Conservation (phyloP, 2,797 vertebrate species). For the Eremophila alpestris region DNA sequence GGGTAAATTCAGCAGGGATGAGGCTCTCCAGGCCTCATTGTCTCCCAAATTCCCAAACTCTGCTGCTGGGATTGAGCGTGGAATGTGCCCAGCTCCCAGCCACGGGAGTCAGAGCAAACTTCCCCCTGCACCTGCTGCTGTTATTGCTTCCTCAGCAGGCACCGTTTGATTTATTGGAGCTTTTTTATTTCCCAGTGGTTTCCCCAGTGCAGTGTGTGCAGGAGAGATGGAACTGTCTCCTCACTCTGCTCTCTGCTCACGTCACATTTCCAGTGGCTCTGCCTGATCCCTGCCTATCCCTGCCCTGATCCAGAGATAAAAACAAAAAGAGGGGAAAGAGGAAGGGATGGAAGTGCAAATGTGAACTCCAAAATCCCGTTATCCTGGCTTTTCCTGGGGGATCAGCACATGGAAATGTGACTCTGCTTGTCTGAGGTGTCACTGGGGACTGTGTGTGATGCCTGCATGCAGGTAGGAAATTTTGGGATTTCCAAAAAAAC, state of each 20-base stretch:
- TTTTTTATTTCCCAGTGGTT: constrained; percentile 34
- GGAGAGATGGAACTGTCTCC: constrained; percentile 7
- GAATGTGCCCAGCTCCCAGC: not conserved
- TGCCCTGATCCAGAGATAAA: not conserved
- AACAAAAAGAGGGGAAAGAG: not conserved
- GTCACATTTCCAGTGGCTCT: not conserved
- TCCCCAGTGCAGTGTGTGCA: not conserved
- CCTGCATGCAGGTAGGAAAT: fast-evolving
- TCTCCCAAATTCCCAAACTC: not conserved
- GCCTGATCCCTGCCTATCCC: too few species aligned
- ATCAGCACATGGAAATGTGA: fast-evolving
- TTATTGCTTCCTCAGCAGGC: not conserved
- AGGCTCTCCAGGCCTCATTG: not conserved
- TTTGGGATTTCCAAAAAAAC: not conserved
- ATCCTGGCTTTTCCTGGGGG: not conserved
- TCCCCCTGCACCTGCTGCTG: not conserved
- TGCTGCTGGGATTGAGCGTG: fast-evolving
- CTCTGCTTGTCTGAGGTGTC: not conserved
- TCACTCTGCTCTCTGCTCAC: constrained; percentile 17
- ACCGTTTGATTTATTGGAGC: constrained; percentile 15
- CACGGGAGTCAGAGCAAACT: not conserved
- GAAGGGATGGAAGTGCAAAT: not conserved
- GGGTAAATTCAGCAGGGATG: fast-evolving
- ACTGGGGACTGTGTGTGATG: fast-evolving
- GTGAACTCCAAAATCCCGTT: not conserved